Conservation (phyloP, 1,140 invertebrate species). For the Cydia splendana region DNA sequence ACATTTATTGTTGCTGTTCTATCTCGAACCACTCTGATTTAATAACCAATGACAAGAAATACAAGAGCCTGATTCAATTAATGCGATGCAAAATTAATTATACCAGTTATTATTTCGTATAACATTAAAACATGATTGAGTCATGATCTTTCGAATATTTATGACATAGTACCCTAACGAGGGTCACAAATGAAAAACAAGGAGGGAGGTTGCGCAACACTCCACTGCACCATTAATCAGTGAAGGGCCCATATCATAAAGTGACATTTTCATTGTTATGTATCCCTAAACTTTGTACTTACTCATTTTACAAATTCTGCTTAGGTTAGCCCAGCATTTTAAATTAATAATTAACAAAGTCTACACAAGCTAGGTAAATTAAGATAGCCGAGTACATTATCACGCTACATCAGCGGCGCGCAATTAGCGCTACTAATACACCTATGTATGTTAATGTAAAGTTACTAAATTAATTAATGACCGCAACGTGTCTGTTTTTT, state of each 20-base stretch:
- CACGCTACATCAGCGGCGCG: background rate
- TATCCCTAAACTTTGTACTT: slow-evolving; percentile 65
- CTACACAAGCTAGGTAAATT: background rate
- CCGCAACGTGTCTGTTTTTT: background rate
- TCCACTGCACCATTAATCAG: slow-evolving; percentile 71
- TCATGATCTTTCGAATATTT: slow-evolving; percentile 37
- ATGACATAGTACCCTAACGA: slow-evolving; percentile 46
- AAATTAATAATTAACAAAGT: slow-evolving; percentile 19
- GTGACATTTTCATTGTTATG: slow-evolving; percentile 75
- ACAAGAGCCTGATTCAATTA: slow-evolving; percentile 36
- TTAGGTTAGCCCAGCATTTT: slow-evolving; percentile 8
- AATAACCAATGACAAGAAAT: slow-evolving; percentile 48
- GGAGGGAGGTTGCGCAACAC: slow-evolving; percentile 57
- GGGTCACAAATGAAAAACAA: slow-evolving; percentile 62
- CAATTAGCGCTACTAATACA: slow-evolving; percentile 20
- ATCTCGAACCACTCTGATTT: slow-evolving; percentile 48
- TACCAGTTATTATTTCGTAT: background rate
- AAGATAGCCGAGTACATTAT: slow-evolving; percentile 1
- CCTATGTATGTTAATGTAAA: background rate
- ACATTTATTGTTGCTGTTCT: slow-evolving; percentile 64
- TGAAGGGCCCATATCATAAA: slow-evolving; percentile 68
- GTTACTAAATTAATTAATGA: background rate
- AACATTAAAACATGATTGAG: background rate
- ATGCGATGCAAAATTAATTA: slow-evolving; percentile 43
- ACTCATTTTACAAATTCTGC: slow-evolving; percentile 60